Conservation (phyloP, 2,113 vertebrate species). For the Clarias magur region DNA sequence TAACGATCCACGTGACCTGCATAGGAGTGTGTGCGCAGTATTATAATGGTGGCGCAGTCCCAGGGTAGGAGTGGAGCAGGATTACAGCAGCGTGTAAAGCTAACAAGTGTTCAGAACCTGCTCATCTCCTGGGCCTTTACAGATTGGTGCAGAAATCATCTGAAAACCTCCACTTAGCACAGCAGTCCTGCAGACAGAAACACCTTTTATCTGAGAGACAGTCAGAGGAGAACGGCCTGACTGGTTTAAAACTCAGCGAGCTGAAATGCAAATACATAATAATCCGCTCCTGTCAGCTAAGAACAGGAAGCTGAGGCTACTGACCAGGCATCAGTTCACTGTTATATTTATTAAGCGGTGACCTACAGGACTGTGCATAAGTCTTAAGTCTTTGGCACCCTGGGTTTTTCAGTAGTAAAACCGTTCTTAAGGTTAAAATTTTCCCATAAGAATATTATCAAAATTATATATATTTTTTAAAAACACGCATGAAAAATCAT, state of each 20-base stretch:
- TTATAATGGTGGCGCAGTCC: background rate
- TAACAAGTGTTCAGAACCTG: background rate
- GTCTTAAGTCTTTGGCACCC: too few relatives aligned
- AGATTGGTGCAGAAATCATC: background rate
- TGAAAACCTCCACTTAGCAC: background rate
- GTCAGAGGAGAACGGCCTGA: background rate
- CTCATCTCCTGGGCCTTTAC: background rate
- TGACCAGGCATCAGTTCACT: too few relatives aligned
- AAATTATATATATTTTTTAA: too few relatives aligned
- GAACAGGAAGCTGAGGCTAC: background rate
- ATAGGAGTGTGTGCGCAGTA: background rate
- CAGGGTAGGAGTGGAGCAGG: background rate
- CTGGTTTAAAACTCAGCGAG: background rate
- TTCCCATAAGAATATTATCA: too few relatives aligned
- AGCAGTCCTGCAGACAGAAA: background rate
- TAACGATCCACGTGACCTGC: background rate
- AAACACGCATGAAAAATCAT: too few relatives aligned
- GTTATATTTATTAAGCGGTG: too few relatives aligned
- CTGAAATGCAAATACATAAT: background rate
- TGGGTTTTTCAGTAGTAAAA: too few relatives aligned
- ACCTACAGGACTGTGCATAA: too few relatives aligned
- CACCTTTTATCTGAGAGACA: background rate
- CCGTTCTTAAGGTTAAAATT: too few relatives aligned
- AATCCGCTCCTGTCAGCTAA: background rate
- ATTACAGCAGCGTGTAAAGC: background rate